A percentile compares a stretch with the other conserved stretches of the same genome.
Conservation (phyloP, 2,113 vertebrate genomes). For the Nycticryphes semicollaris region DNA sequence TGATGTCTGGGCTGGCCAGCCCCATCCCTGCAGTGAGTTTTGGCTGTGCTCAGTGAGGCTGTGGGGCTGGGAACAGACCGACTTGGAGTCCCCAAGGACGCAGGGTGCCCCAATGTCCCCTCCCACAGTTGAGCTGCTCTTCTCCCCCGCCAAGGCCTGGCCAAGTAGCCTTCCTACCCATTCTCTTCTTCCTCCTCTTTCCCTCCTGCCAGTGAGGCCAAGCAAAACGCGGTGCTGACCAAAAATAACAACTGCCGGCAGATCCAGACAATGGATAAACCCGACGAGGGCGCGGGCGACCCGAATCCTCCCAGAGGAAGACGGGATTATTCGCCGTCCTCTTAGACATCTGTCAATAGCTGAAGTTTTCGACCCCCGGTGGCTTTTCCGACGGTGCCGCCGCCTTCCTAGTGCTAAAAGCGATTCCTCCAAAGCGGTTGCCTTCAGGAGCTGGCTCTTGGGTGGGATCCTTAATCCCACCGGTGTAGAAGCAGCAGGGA, state of each 20-base stretch:
- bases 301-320: constrained; percentile 58
- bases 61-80: neutral
- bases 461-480: neutral
- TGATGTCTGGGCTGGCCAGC: neutral
- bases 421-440: accelerated
- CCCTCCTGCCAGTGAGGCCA: neutral
- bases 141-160: accelerated
- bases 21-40: neutral
- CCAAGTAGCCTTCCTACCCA: neutral
- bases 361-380: neutral
- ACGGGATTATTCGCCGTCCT: constrained; percentile 26
- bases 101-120: neutral
- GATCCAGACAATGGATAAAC: constrained; percentile 65
- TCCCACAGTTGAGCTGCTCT: neutral
- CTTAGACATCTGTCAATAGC: constrained; percentile 49
- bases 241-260: constrained; percentile 46
- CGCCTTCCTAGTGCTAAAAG: neutral
- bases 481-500: accelerated
- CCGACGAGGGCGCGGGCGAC: constrained; percentile 1
- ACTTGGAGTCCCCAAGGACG: accelerated
- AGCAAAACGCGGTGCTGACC: neutral
- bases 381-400: neutral
- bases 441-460: accelerated
- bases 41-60: neutral
- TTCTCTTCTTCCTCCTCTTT: constrained; percentile 36